Evolutionary conservation across 92 coral and sea anemone species (phyloP), one percentile per base, ranked within the genome.

Genomic region (Parazoanthus atlanticus): DNA sequence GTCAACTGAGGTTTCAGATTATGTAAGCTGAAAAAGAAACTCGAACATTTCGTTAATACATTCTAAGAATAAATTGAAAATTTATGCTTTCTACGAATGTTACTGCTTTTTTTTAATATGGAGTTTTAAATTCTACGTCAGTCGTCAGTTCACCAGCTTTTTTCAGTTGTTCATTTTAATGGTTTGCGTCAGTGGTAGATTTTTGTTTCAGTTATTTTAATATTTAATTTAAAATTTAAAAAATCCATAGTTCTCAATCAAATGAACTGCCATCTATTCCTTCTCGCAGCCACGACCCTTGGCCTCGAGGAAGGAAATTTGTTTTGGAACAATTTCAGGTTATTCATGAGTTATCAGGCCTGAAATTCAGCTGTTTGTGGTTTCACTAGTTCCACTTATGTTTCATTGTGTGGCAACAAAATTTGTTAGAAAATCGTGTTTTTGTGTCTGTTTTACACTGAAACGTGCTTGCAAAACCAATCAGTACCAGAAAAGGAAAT

Each of bases 341-440:
- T 66, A 38, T 66, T 81, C 86, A 43, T 84, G 47, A 84, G 34
- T 56, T 69, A 8, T 70, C 28, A 46, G 41, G 66, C 77, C 41
- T 28, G 15, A 70, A 69, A 28, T 70, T 69, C 87, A 70, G 78
- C 87, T 84, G 87, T 84, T 70, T 84, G 87, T 46, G 87, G 65
- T 69, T 84, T 84, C 78, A 70, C 31, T 69, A 25, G 46, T 83
- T 47, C 11, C 38, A 8, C 40, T 70, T 80, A 54, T 36, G n/a
- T 40, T 84, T 46, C 28, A 40, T 70, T 21, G 49, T 70, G 54
- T 70, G 67, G 25, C 64, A 69, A 31, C 66, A 70, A 6, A 21
- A 69, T 78, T 46, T 19, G 66, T 16, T 28, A 43, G 38, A 36
- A 70, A 28, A 84, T 23, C 87, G 67, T 84, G 17, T 46, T 67